Evolutionary conservation across 2,797 vertebrate genomes (phyloP).

Genomic region (Acrocephalus scirpaceus): DNA sequence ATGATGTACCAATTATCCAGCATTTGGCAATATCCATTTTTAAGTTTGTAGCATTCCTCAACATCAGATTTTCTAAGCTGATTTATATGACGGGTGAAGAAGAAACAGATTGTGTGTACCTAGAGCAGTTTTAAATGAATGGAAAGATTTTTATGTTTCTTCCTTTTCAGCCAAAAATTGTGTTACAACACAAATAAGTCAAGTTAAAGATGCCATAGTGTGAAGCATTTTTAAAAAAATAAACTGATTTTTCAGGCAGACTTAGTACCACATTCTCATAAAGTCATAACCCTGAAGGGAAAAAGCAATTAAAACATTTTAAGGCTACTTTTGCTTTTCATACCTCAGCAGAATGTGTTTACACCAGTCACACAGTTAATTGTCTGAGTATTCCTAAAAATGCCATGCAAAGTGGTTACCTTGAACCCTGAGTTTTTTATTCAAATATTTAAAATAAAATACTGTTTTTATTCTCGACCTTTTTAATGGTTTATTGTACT

Average conservation of each 20-base stretch:
- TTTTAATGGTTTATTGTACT: conserved; percentile 26
- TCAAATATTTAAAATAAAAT: conserved; percentile 46
- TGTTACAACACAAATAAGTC: not conserved
- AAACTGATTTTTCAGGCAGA: not conserved
- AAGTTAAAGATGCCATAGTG: not conserved
- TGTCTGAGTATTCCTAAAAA: not conserved
- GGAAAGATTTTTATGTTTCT: not conserved
- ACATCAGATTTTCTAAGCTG: not conserved
- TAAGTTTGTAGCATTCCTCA: not conserved
- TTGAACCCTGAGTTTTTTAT: not conserved
- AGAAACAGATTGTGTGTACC: not conserved
- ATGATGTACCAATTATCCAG: not conserved
- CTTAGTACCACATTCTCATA: not conserved
- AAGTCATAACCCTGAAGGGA: not conserved
- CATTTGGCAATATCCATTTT: not conserved
- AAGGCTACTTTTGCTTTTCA: not conserved
- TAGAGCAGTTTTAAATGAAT: not conserved
- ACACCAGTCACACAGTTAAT: not conserved
- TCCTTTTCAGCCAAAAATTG: not conserved
- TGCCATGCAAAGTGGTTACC: not conserved
- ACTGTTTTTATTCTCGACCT: conserved; percentile 8
- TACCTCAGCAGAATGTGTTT: not conserved
- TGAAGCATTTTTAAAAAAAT: not conserved
- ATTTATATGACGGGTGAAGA: not conserved
- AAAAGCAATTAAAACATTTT: conserved; percentile 11